Evolutionary conservation across 1,140 invertebrate genomes (phyloP), one percentile per base, ranked within the genome.

Genomic region (Idris sp.): DNA sequence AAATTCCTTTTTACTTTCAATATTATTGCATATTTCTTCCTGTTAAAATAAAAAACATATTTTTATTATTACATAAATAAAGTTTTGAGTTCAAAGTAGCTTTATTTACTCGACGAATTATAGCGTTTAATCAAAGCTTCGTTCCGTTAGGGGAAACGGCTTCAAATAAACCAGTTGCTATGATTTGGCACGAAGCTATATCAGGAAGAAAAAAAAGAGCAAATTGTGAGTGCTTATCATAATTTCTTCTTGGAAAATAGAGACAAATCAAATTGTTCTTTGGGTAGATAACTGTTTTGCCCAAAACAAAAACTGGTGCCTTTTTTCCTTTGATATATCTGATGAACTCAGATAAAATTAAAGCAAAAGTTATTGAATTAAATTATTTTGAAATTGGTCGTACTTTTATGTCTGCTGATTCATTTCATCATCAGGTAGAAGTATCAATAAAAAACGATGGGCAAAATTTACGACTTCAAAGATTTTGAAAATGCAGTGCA

Each of bases 351-450:
- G 26, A 28, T 1, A n/a, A 28, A 28, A 28, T 28, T 8, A n/a
- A 28, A 28, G 26, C 26, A 1, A 28, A 6, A 8, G 7, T 28
- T 1, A 28, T 28, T 28, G 26, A 28, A n/a, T n/a, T 28, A 28
- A 28, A 28, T n/a, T 28, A 28, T 28, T 28, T 28, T n/a, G 26
- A 28, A 28, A 28, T n/a, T 28, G 26, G 26, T 1, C 26, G n/a
- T 28, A 28, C 26, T 28, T 28, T 28, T n/a, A 28, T 28, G 26
- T 28, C 26, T 28, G 26, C 26, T 1, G 26, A 28, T 28, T 28
- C 26, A 28, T 28, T 28, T 4, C 26, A 28, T 28, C 26, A 4
- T 4, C 26, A 28, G n/a, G 26, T 28, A n/a, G 26, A 28, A 28
- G 7, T 28, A 28, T 28, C 26, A 1, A 28, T 28, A n/a, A 28